phyloP scores from a whole-genome alignment of 2,888 invertebrate genomes.

The Acanthococcus lagerstroemiae region DNA sequence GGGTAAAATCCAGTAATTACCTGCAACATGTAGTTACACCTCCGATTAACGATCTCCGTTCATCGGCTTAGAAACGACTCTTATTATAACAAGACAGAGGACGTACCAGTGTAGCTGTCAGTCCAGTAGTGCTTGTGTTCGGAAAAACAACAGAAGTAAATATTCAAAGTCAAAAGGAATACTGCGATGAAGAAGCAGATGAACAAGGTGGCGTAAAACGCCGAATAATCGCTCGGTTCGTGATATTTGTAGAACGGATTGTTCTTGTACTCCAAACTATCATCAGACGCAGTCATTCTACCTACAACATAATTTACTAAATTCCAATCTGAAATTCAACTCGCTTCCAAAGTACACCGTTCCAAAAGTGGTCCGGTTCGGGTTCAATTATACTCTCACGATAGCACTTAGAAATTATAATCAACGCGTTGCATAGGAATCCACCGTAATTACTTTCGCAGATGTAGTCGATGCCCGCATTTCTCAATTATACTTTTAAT shows the following conservation, averaged over 20 bases:
- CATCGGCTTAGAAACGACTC: background rate
- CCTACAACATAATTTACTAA: background rate
- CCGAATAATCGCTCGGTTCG: slow-evolving; percentile 64
- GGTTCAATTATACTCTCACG: too few species aligned
- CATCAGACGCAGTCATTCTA: slow-evolving; percentile 43
- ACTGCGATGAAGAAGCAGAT: slow-evolving; percentile 64
- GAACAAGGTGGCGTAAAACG: slow-evolving; percentile 71
- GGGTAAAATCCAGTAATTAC: slow-evolving; percentile 73
- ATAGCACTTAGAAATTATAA: too few species aligned
- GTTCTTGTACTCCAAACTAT: slow-evolving; percentile 51
- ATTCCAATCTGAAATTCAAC: too few species aligned
- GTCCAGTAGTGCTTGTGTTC: slow-evolving; percentile 71
- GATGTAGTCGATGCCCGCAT: too few species aligned
- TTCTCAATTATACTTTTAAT: too few species aligned
- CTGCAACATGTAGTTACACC: slow-evolving; percentile 45
- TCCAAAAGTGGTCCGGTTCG: too few species aligned
- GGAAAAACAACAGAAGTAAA: slow-evolving; percentile 71
- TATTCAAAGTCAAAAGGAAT: slow-evolving; percentile 61
- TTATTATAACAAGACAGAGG: too few species aligned
- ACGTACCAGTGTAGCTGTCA: slow-evolving; percentile 62
- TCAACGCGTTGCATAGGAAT: too few species aligned
- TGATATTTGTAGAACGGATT: slow-evolving; percentile 52
- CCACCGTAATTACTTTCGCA: too few species aligned
- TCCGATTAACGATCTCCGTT: background rate
- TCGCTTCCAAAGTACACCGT: too few species aligned